Percentiles rank a stretch among this genome's conserved stretches.
Evolutionary conservation across 2,888 invertebrate genomes (phyloP).

Genomic region (Pandemis corylana): DNA sequence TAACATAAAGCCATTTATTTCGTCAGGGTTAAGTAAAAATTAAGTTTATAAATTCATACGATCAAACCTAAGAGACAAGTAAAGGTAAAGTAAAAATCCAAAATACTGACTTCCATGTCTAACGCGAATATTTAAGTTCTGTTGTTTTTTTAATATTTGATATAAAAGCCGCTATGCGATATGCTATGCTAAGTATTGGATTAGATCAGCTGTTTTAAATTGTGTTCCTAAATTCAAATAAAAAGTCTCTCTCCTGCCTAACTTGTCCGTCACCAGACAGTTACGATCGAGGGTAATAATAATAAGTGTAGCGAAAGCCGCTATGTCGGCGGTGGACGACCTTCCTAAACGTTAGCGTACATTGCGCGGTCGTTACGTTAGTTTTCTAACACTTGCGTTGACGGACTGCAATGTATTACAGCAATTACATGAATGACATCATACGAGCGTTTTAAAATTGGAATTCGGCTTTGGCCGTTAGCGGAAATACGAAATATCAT

Average conservation of each 20-base stretch:
- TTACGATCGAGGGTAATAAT: conserved; percentile 50
- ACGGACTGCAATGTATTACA: conserved; percentile 14
- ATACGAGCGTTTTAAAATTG: conserved; percentile 5
- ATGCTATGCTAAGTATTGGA: too few relatives aligned
- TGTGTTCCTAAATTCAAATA: neutral
- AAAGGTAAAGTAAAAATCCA: too few relatives aligned
- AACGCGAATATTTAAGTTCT: too few relatives aligned
- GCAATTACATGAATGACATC: conserved; percentile 31
- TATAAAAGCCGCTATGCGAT: too few relatives aligned
- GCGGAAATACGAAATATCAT: neutral
- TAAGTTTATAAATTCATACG: too few relatives aligned
- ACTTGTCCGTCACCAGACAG: conserved; percentile 44
- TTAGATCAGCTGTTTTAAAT: too few relatives aligned
- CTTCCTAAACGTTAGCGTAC: conserved; percentile 40
- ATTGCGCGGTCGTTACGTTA: conserved; percentile 30
- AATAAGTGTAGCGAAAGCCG: conserved; percentile 49
- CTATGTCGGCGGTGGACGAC: conserved; percentile 48
- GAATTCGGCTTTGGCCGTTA: neutral
- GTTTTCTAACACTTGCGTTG: neutral
- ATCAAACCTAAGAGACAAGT: too few relatives aligned
- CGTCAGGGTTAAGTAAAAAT: too few relatives aligned
- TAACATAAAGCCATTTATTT: too few relatives aligned
- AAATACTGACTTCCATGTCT: too few relatives aligned
- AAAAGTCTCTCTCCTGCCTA: conserved; percentile 43
- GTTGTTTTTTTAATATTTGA: too few relatives aligned